Base-by-base conservation (phyloP, 1,140 invertebrate genomes). In the Diabrotica virgifera region DNA sequence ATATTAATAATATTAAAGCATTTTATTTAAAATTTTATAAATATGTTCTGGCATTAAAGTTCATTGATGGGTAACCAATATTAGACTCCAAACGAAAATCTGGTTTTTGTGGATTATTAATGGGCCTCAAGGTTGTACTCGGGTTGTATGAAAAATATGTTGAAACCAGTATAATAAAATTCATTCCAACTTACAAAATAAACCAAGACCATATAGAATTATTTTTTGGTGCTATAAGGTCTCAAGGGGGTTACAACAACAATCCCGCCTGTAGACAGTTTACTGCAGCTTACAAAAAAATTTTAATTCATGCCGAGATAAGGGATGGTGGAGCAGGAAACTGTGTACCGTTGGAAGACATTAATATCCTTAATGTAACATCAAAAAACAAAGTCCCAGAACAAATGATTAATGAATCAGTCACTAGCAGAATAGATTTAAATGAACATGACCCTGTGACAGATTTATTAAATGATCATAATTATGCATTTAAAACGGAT, bases 141-240 rank as follows among this genome's bases (percentile, higher is more conserved):
- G 36, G n/a, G 52, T 61, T 79, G 54, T 79, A 71, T 68, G 38
- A 68, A 14, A 67, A 63, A n/a, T 66, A 71, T 65, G 60, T 75
- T n/a, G n/a, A n/a, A n/a, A n/a, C n/a, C 12, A 52, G 62, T 57
- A 53, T 64, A 57, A 69, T 69, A 40, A 36, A 58, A 52, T 10
- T 63, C 38, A 46, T 70, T 35, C 59, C 64, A 12, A 75, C 75
- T 66, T 40, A 78, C 12, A 46, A 74, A 54, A 76, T 74, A 1
- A 77, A 79, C 77, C n/a, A 80, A 65, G 78, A 81, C 66, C 76
- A 78, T 63, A 55, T 80, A n/a, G 78, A 81, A 72, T 52, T 74
- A 7, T 76, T 80, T 66, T 81, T 80, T 70, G 55, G 63, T 10
- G 63, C 61, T 7, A 72, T 80, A 14, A 52, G 76, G 58, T 56